Base-by-base conservation (phyloP, 2,797 vertebrate species). In the Arctocebus calabarensis region DNA sequence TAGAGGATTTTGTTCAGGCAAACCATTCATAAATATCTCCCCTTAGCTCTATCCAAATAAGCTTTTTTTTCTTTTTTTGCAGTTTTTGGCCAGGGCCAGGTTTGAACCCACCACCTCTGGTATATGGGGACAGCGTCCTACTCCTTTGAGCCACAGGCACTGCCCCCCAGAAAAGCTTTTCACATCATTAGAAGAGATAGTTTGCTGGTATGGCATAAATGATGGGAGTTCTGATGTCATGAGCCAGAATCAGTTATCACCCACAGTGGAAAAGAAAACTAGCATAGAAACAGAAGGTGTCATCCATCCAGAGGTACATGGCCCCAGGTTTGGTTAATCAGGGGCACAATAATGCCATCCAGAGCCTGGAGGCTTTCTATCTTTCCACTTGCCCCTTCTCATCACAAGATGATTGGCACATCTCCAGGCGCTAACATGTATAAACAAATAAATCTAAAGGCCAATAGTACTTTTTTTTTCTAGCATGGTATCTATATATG, bases 371-470 rank as follows among this genome's bases (percentile, higher is more conserved):
- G 20, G 17, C 57, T 83, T 62, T 83, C 74, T 14, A 34, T 52
- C 71, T 90, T 91, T 92, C 45, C 55, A 20, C 19, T 82, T 88
- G 59, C 25, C 16, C 29, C 40, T 91, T 77, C 78, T 87, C 25
- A 34, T 84, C 84, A 40, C 59, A 71, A 91, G 52, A 71, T 45
- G 52, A 78, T 32, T 61, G 68, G 25, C n/a, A 90, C 4, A 94
- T 20, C 34, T 97, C 43, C 74, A 93, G 37, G 40, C n/a, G 40
- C n/a, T 94, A 34, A 48, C 25, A 84, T 84, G n/a, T 27, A 84
- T 68, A 91, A 88, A 62, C n/a, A 89, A 84, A 59, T 34, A 74
- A 78, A 88, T 88, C 75, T 68, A 89, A 89, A 93, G 59, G 91
- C 16, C n/a, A 82, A 79, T 7, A 70, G 11, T 7, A 70, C 7